These are phyloP conservation scores for Fratercula arctica DNA, from an alignment of 2,797 vertebrate species.

Conservation along the genomic window DNA sequence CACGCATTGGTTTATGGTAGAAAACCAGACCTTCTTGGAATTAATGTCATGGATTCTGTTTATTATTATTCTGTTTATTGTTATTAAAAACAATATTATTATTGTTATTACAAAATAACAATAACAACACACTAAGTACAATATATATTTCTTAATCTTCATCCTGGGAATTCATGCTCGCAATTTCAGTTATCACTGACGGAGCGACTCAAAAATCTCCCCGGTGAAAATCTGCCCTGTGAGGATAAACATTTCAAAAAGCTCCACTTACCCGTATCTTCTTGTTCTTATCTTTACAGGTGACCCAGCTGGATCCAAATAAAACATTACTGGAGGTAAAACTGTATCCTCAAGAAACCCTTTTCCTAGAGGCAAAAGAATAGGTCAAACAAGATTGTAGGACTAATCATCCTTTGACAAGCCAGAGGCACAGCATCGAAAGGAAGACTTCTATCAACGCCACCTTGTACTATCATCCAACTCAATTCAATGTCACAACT, in stretches of 20 bases:
- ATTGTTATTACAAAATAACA: background rate
- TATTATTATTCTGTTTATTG: background rate
- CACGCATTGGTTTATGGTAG: background rate
- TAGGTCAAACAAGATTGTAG: conserved; percentile 75
- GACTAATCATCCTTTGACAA: conserved; percentile 71
- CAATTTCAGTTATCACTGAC: background rate
- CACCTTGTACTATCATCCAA: conserved; percentile 69
- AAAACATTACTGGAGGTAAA: conserved; percentile 95
- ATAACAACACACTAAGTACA: background rate
- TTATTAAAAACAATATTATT: background rate
- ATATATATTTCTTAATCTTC: background rate
- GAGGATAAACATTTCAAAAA: background rate
- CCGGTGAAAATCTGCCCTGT: background rate
- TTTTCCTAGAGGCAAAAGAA: conserved; percentile 98
- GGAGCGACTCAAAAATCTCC: background rate
- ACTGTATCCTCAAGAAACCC: conserved; percentile 99
- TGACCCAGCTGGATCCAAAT: conserved; percentile 93
- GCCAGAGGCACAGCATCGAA: conserved; percentile 63
- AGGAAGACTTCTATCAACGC: conserved; percentile 70
- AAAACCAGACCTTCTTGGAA: background rate
- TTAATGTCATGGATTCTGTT: background rate
- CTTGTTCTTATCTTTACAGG: conserved; percentile 79
- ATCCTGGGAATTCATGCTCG: background rate
- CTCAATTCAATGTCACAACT: conserved; percentile 76
- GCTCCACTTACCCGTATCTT: background rate